Conservation (phyloP, 2,888 invertebrate genomes). For the Phanerotoma sp. region DNA sequence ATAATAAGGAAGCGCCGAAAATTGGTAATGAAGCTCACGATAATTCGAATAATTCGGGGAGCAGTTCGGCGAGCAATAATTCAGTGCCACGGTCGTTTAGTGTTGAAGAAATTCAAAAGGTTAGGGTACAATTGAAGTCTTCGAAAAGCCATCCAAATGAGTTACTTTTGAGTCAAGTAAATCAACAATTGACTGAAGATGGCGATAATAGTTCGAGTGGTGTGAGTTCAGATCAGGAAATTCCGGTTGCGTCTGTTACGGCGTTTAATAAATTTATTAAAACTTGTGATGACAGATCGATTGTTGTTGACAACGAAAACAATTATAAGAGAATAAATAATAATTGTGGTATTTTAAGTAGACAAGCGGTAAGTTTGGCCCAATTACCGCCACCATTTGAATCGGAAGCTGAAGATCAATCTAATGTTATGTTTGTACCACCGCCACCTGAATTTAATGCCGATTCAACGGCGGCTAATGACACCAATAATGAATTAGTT, state of each 20-base stretch:
- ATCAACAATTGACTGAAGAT: constrained; percentile 65
- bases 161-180: constrained; percentile 62
- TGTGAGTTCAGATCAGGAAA: constrained; percentile 83
- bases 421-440: constrained; percentile 62
- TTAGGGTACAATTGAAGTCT: constrained; percentile 79
- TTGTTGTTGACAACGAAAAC: constrained; percentile 45
- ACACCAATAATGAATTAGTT: constrained; percentile 63
- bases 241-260: constrained; percentile 61
- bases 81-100: constrained; percentile 84
- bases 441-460: constrained; percentile 66
- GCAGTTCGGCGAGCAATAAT: constrained; percentile 70
- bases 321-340: constrained; percentile 49
- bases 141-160: constrained; percentile 88
- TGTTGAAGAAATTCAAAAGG: constrained; percentile 87
- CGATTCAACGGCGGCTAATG: constrained; percentile 51
- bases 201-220: constrained; percentile 88
- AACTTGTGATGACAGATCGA: constrained; percentile 52
- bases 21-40: constrained; percentile 59
- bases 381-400: constrained; percentile 80
- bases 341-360: constrained; percentile 60
- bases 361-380: constrained; percentile 74
- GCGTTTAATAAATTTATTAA: constrained; percentile 56
- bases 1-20: no score
- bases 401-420: constrained; percentile 69
- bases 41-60: constrained; percentile 59